Evolutionary conservation across 1,140 invertebrate species (phyloP), one percentile per base, ranked within the genome.

Genomic region (Drosophila erecta): DNA sequence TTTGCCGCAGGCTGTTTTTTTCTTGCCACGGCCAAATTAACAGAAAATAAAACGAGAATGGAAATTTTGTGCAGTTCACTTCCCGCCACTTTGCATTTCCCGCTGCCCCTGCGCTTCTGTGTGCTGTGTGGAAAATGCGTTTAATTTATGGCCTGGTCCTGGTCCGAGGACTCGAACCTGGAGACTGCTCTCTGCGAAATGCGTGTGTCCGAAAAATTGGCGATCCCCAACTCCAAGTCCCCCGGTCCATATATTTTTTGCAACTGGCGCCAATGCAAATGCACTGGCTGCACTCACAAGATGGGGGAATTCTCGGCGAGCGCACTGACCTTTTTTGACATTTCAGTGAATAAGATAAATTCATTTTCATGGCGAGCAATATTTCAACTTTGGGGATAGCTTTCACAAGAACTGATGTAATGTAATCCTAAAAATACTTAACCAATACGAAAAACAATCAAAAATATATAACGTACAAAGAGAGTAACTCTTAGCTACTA

Each of bases 11-110:
- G 40, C 79, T 64, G 33, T 83, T 81, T 81, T 72, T 75, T 50
- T 17, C 11, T 46, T 50, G 40, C 64, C 47, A 51, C 46, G 43
- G 38, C 51, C 76, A 87, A 84, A 87, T 89, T 89, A 87, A 87
- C 85, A 84, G 58, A 84, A 79, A 87, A 83, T 76, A 83, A 79
- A 89, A 76, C 77, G 54, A 78, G 79, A 76, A 79, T 89, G 83
- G 38, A 73, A 77, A 79, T 67, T 61, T 35, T 67, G 64, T 50
- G 30, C 60, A 67, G 64, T 67, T 67, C 60, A 67, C 64, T 65
- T 44, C 50, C 51, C 59, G 37, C 53, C 47, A 58, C 22, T 56
- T 35, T 54, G 24, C 47, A 49, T 44, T 43, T 60, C 15, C 50
- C 44, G 22, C 11, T 41, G 30, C 53, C 71, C 1, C 56, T 20